Base-by-base conservation (phyloP, 2,113 vertebrate genomes). In the Macquaria australasica region DNA sequence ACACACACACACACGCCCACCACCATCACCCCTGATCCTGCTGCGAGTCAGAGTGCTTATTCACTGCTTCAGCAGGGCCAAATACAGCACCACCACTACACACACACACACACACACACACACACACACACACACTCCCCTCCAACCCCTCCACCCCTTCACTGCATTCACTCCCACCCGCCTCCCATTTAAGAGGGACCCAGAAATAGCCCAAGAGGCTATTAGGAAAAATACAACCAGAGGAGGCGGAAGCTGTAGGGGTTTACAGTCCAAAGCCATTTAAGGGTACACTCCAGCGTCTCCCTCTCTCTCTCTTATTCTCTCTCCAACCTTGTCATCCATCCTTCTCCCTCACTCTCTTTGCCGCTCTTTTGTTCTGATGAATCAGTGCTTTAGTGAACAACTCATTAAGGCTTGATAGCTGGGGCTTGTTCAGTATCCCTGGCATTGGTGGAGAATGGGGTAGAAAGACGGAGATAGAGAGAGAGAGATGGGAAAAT, bases 201-300 rank as follows among this genome's bases (percentile, higher is more conserved):
- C 88, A 91, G 90, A 93, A 92, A 92, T 92, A 94, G 86, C 87
- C 90, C 83, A 86, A 92, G 88, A 92, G 90, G 89, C 91, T 93
- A 91, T 93, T 94, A 94, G 87, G 82, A 86, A 93, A 93, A 94
- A 92, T 81, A 90, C 71, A 92, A 81, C 72, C 84, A 69, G 56
- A 80, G 86, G 86, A 88, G 89, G 78, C 91, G 87, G 85, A 87
- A 86, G 92, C 89, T 83, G 85, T 43, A 71, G 87, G 79, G 89
- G 87, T 87, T 88, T 93, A 92, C 81, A 91, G 90, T 91, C 82
- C 87, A 91, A 86, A 91, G 89, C 89, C 90, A 92, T 94, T 93
- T 78, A 84, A 86, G 79, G 88, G 80, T 87, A 83, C 88, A 87
- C 90, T 92, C 88, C 87, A 89, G 73, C 69, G 15, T 87, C 81